These are phyloP conservation scores for Limnephilus auricula DNA, from an alignment of 2,888 invertebrate genomes.

Conservation along the genomic window DNA sequence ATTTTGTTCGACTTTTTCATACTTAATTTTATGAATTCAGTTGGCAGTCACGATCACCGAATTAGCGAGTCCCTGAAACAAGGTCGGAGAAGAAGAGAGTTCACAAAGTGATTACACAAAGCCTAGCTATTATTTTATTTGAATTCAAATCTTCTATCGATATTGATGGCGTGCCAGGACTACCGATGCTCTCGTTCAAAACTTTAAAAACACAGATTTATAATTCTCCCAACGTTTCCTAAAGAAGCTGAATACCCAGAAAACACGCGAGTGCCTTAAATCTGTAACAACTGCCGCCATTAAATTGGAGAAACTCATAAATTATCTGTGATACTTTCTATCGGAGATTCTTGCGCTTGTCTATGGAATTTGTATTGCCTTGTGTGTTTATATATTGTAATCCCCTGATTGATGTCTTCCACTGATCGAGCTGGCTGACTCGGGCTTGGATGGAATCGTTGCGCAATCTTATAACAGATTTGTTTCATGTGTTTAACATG, in stretches of 20 bases:
- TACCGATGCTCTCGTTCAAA: not conserved
- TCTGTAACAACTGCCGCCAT: constrained; percentile 35
- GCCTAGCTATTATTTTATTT: constrained; percentile 14
- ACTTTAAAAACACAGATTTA: not conserved
- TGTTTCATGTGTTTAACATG: not conserved
- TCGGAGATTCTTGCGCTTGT: constrained; percentile 11
- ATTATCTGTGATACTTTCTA: constrained; percentile 31
- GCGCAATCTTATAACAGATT: not conserved
- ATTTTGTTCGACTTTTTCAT: not conserved
- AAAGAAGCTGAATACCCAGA: not conserved
- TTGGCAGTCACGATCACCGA: not conserved
- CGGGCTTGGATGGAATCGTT: not conserved
- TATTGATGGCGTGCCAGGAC: constrained; percentile 50
- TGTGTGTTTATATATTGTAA: constrained; percentile 33
- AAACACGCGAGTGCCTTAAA: constrained; percentile 39
- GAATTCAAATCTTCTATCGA: constrained; percentile 48
- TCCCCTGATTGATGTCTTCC: constrained; percentile 6
- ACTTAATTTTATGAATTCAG: not conserved
- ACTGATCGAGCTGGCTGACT: not conserved
- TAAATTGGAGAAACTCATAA: constrained; percentile 27
- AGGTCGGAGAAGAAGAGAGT: not conserved
- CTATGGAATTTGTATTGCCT: constrained; percentile 43
- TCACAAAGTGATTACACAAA: constrained; percentile 28
- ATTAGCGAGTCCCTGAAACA: not conserved
- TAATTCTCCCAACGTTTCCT: constrained; percentile 10